Conservation (phyloP, 2,113 vertebrate species). For the Perccottus glenii region DNA sequence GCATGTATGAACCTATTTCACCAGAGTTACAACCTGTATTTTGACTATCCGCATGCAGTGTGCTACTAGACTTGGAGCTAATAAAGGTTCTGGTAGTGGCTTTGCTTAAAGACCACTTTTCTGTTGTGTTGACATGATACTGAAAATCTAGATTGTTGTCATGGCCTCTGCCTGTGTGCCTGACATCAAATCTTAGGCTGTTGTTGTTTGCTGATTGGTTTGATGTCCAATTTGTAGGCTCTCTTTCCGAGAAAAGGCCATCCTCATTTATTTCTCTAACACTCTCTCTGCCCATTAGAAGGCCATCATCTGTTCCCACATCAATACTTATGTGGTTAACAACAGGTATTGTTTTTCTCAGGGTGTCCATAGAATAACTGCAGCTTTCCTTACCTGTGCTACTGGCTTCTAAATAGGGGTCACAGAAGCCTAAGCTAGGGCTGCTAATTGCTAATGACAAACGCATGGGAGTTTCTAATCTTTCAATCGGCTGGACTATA, state of each 20-base stretch:
- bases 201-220: slow-evolving; percentile 91
- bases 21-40: slow-evolving; percentile 29
- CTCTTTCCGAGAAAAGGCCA: slow-evolving; percentile 62
- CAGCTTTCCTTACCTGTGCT: slow-evolving; percentile 51
- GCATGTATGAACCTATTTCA: slow-evolving; percentile 65
- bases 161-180: slow-evolving; percentile 57
- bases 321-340: slow-evolving; percentile 73
- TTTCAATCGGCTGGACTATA: slow-evolving; percentile 50
- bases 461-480: slow-evolving; percentile 77
- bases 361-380: slow-evolving; percentile 61
- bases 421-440: slow-evolving; percentile 76
- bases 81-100: slow-evolving; percentile 64
- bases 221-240: slow-evolving; percentile 84
- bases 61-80: slow-evolving; percentile 41
- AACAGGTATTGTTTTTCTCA: slow-evolving; percentile 68
- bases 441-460: slow-evolving; percentile 75
- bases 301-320: slow-evolving; percentile 61
- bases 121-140: slow-evolving; percentile 58
- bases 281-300: slow-evolving; percentile 56
- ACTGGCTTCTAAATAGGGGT: slow-evolving; percentile 75
- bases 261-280: slow-evolving; percentile 51
- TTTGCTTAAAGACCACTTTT: slow-evolving; percentile 65
- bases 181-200: slow-evolving; percentile 73
- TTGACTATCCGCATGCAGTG: slow-evolving; percentile 42
- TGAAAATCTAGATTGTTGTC: slow-evolving; percentile 74